These are phyloP conservation scores for Drosophila flavopinicola DNA, from an alignment of 2,888 invertebrate genomes.

Conservation along the genomic window DNA sequence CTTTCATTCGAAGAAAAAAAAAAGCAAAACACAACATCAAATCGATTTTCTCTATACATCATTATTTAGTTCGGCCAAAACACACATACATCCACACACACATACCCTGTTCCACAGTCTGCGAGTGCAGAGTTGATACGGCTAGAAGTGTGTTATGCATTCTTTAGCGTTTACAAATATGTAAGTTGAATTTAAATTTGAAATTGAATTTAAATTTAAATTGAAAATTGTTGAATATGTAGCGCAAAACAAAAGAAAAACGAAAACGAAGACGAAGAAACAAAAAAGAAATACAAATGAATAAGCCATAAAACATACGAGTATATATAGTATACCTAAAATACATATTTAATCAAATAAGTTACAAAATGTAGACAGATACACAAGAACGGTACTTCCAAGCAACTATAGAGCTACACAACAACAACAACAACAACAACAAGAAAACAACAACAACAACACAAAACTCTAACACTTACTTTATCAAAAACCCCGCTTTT, in stretches of 20 bases:
- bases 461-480: conserved; percentile 21
- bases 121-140: conserved; percentile 22
- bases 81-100: conserved; percentile 16
- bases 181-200: conserved; percentile 62
- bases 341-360: conserved; percentile 65
- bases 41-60: conserved; percentile 48
- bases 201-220: conserved; percentile 53
- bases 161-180: conserved; percentile 68
- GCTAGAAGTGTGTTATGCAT: conserved; percentile 59
- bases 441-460: no score
- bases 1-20: conserved; percentile 58
- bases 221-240: conserved; percentile 75
- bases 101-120: conserved; percentile 23
- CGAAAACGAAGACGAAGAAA: conserved; percentile 2
- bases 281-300: conserved; percentile 10
- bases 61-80: conserved; percentile 44
- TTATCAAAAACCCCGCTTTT: conserved; percentile 19
- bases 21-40: conserved; percentile 46
- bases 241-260: conserved; percentile 48
- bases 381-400: conserved; percentile 69
- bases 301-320: conserved; percentile 30
- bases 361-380: conserved; percentile 54
- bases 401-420: conserved; percentile 75
- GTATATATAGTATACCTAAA: conserved; percentile 34
- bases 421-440: conserved; percentile 13